Evolutionary conservation across 1,140 invertebrate genomes (phyloP).

Genomic region (Wiebesia pumilae): DNA sequence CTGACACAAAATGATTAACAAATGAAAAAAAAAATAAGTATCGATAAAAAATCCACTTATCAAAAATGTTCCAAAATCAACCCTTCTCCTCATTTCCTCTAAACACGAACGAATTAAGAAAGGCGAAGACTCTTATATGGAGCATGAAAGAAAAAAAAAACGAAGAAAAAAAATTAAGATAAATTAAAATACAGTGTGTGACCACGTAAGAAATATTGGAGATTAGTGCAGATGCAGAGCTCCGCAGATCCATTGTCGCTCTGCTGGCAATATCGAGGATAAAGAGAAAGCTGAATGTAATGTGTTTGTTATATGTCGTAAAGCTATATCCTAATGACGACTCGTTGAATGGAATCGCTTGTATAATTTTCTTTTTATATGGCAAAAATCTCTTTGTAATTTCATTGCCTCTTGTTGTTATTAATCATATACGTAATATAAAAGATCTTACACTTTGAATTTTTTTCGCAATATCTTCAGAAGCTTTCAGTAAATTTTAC

Average conservation of each 20-base stretch:
- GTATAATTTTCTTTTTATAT: constrained; percentile 18
- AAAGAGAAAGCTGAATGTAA: constrained; percentile 51
- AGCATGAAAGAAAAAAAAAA: neutral
- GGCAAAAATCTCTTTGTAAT: constrained; percentile 15
- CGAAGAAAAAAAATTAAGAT: constrained; percentile 25
- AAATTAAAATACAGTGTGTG: constrained; percentile 40
- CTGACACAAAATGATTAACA: constrained; percentile 45
- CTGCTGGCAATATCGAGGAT: constrained; percentile 29
- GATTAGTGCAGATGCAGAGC: constrained; percentile 29
- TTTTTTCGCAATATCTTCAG: neutral
- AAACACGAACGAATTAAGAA: constrained; percentile 44
- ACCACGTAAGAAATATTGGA: constrained; percentile 44
- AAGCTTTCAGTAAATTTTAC: constrained; percentile 36
- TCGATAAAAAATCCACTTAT: constrained; percentile 6
- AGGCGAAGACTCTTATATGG: constrained; percentile 36
- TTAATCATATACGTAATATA: neutral
- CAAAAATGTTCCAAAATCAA: constrained; percentile 15
- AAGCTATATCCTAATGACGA: constrained; percentile 41
- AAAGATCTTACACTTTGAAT: constrained; percentile 32
- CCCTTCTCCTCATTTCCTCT: neutral
- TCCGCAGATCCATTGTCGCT: constrained; percentile 44
- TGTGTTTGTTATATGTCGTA: constrained; percentile 54
- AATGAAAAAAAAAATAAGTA: constrained; percentile 3
- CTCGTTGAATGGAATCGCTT: constrained; percentile 42
- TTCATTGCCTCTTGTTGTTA: constrained; percentile 48